Base-by-base conservation (phyloP, 1,140 invertebrate genomes). In the Bradysia coprophila region DNA sequence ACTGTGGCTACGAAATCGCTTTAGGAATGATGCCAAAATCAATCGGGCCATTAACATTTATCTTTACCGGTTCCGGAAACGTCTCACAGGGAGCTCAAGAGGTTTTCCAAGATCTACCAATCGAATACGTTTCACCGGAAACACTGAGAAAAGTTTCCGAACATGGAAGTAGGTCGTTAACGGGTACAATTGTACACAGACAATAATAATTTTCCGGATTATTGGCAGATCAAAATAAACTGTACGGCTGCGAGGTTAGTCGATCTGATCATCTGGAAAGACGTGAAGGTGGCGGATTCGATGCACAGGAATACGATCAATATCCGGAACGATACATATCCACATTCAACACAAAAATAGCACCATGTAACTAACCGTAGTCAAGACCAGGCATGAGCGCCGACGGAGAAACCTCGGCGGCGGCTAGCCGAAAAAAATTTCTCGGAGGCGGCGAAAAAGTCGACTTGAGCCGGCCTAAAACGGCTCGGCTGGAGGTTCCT, bases 1-100 rank as follows among this genome's bases (percentile, higher is more conserved):
- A 98, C 61, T 89, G 89, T 24, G 96, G 95, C 0, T 99, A 99
- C 57, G 95, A 98, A 66, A 95, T 99, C 32, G 79, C 94, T 1
- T 63, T 98, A 23, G 93, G 91, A 13, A 81, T 92, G 65, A 91
- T 99, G 89, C 96, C 96, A 11, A 89, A 91, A 57, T 98, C 94
- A 0, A 81, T 99, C 41, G 96, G 95, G 1, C 95, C 96, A 0
- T 63, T 99, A 2, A 96, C 91, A 0, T 96, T 98, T 65, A 83
- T 98, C 1, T 98, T 99, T 55, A 98, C 95, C 8, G 96, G 96
- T 4, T 88, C 88, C 11, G 80, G 79, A 28, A 84, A 84, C 52
- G 79, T 84, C 0, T 84, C 78, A 2, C 72, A 86, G 68, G 89
- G 67, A 49, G 92, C 89, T n/a, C 90, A 96, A 66, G 92, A 98